Conservation (phyloP, 2,113 vertebrate genomes). For the Clarias magur region DNA sequence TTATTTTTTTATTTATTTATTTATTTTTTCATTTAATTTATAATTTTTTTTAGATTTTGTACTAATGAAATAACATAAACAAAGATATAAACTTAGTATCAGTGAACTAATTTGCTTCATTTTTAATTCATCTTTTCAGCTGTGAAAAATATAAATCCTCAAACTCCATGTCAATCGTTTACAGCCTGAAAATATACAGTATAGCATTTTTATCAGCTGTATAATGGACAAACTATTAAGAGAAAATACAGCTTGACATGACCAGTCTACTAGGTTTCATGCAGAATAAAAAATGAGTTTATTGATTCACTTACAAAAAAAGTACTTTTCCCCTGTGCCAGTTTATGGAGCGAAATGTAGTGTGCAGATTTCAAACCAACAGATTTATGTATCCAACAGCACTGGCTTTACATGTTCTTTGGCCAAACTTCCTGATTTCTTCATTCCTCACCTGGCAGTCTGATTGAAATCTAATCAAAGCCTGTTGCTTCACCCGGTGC, state of each 20-base stretch:
- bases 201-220: no score
- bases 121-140: no score
- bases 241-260: not conserved
- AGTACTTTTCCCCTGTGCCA: not conserved
- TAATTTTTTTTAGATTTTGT: no score
- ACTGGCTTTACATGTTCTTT: not conserved
- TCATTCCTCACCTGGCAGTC: conserved; percentile 18
- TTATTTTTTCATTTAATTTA: no score
- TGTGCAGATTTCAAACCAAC: not conserved
- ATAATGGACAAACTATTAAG: no score
- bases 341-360: not conserved
- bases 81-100: no score
- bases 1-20: no score
- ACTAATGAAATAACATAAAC: no score
- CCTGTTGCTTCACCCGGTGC: conserved; percentile 5
- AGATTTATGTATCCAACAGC: conserved; percentile 15
- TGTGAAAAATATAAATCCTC: no score
- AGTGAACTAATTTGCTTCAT: no score
- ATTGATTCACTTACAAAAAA: not conserved
- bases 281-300: not conserved
- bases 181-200: no score
- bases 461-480: conserved; percentile 32
- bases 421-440: not conserved
- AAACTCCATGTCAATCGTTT: no score
- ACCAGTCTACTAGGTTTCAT: not conserved